Base-by-base conservation (phyloP, 35 echinoderm and acorn worm species). In the Strongylocentrotus purpuratus region DNA sequence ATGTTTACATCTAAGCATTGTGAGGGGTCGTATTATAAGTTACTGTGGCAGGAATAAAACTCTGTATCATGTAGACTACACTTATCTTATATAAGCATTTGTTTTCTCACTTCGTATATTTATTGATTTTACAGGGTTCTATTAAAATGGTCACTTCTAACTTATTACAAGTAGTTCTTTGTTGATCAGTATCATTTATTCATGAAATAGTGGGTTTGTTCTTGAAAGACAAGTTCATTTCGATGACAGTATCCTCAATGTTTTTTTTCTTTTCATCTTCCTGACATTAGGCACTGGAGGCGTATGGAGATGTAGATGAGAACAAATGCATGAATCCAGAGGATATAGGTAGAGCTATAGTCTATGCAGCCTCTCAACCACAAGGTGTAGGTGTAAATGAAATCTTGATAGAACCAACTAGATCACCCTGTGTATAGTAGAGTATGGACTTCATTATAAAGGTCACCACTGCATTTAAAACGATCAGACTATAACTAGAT, bases 271-370 rank as follows among this genome's bases (percentile, higher is more conserved):
- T 93, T 58, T 45, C 48, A 20, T 48, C 48, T 32, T 8, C 46
- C 7, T 93, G 32, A 55, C 31, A 25, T 94, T 91, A 97, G 97
- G 95, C 97, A 12, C 33, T 92, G 61, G 88, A 94, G 25, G 25
- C 47, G 2, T 96, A 59, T 87, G 65, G 46, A 25, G 45, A 58
- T 41, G 9, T 88, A 32, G 94, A 94, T 17, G 25, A 59, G 6
- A 22, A 93, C 13, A 96, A 98, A 32, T 94, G 46, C 14, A 78
- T 98, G 85, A 92, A 96, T 2, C 94, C 97, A 88, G 96, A 96
- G 47, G 97, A 98, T 61, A 95, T 98, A 55, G 97, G 90, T 0
- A 96, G 95, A 96, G 97, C 97, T 28, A 92, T 95, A 5, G 95
- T 96, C 4, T 96, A 96, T 91, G 95, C 97, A 0, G 95, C 95